phyloP scores from a whole-genome alignment of 2,888 invertebrate species.

The Hyalella azteca region DNA sequence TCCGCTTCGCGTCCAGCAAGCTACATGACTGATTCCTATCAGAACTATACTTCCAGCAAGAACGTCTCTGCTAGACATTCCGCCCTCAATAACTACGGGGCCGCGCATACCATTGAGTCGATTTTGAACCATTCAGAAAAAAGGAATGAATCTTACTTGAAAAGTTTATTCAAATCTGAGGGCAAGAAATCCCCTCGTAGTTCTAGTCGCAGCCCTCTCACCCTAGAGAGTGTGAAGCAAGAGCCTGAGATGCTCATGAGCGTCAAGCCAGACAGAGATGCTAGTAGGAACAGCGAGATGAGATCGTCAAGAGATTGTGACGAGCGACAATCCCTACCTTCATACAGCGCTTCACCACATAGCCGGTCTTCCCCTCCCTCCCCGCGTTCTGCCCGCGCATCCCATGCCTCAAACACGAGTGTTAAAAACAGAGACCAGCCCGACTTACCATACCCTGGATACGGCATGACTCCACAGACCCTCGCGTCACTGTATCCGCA shows the following conservation, averaged over 20 bases:
- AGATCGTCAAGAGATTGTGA: background rate
- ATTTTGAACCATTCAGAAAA: constrained; percentile 4
- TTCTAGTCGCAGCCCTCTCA: background rate
- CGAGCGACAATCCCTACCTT: background rate
- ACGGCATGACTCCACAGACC: background rate
- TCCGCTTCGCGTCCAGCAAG: background rate
- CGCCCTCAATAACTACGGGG: background rate
- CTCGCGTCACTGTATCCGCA: background rate
- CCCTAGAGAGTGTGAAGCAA: background rate
- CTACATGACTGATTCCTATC: background rate
- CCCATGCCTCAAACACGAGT: background rate
- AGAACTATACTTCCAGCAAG: background rate
- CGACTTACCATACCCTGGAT: no score
- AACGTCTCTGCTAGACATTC: background rate
- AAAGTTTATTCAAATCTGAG: background rate
- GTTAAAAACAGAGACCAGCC: background rate
- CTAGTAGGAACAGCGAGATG: background rate
- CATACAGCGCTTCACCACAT: constrained; percentile 1
- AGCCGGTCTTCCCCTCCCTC: background rate
- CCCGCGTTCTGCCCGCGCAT: background rate
- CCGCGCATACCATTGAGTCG: constrained; percentile 3
- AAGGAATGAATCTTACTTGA: background rate
- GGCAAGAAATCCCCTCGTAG: constrained; percentile 14
- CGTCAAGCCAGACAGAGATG: background rate
- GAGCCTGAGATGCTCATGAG: constrained; percentile 17